Conservation (phyloP, 2,113 vertebrate genomes). For the Xerus inauris region DNA sequence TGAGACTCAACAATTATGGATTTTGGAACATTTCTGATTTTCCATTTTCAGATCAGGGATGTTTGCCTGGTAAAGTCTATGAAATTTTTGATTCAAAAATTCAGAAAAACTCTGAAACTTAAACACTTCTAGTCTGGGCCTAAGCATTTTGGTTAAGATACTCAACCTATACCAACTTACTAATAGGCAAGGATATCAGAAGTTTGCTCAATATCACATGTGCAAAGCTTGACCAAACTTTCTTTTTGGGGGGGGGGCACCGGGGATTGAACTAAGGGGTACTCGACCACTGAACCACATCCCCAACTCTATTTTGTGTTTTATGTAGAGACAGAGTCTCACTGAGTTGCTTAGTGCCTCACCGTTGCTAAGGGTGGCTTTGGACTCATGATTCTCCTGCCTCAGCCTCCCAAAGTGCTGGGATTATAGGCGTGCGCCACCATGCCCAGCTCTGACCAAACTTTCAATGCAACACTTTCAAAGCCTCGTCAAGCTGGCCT, state of each 20-base stretch:
- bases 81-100: not conserved
- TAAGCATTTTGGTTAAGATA: not conserved
- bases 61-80: not conserved
- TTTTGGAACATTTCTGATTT: not conserved
- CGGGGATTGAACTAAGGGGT: no score
- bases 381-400: no score
- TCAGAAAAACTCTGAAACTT: not conserved
- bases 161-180: not conserved
- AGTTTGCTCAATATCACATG: not conserved
- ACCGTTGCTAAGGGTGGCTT: no score
- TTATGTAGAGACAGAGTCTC: no score
- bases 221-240: not conserved
- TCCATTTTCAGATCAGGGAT: not conserved
- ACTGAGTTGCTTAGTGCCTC: no score
- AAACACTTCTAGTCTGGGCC: not conserved
- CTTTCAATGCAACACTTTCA: not conserved
- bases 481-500: not conserved
- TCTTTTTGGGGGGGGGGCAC: no score
- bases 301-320: no score
- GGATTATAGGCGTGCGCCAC: no score
- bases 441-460: no score
- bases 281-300: no score
- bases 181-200: not conserved
- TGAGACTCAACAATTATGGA: not conserved
- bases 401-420: no score